phyloP scores from a whole-genome alignment of 2,797 vertebrate species.

The Pyrocephalus nanus region DNA sequence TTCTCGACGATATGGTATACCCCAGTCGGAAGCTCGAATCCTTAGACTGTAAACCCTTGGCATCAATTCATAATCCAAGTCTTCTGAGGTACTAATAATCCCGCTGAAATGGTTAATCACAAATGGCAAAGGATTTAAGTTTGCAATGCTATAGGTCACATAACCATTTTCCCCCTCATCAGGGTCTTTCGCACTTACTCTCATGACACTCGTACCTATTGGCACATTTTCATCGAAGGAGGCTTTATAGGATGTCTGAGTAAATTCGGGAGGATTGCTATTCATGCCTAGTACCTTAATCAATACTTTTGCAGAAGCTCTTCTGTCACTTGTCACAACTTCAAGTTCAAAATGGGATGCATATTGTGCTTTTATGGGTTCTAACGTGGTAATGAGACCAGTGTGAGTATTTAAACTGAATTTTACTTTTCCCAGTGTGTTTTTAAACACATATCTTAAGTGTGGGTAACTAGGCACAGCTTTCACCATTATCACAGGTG shows the following conservation, averaged over 20 bases:
- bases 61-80: constrained; percentile 96
- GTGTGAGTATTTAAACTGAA: constrained; percentile 89
- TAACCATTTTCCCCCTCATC: constrained; percentile 95
- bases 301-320: constrained; percentile 86
- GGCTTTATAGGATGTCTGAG: constrained; percentile 90
- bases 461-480: constrained; percentile 86
- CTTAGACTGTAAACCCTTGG: constrained; percentile 92
- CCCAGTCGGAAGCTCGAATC: constrained; percentile 96
- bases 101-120: constrained; percentile 93
- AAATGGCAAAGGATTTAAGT: constrained; percentile 89
- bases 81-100: constrained; percentile 88
- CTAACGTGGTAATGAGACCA: constrained; percentile 90
- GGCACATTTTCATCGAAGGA: constrained; percentile 91
- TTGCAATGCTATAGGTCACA: constrained; percentile 95
- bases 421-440: constrained; percentile 80
- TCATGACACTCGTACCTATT: constrained; percentile 85
- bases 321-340: constrained; percentile 87
- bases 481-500: constrained; percentile 91
- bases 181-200: constrained; percentile 87
- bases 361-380: constrained; percentile 84
- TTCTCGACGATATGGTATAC: constrained; percentile 91
- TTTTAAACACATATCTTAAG: constrained; percentile 88
- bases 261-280: constrained; percentile 92
- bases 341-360: constrained; percentile 87
- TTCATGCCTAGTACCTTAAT: constrained; percentile 89